These are phyloP conservation scores for Atherinomorus stipes DNA, from an alignment of 2,113 vertebrate genomes.

Conservation along the genomic window DNA sequence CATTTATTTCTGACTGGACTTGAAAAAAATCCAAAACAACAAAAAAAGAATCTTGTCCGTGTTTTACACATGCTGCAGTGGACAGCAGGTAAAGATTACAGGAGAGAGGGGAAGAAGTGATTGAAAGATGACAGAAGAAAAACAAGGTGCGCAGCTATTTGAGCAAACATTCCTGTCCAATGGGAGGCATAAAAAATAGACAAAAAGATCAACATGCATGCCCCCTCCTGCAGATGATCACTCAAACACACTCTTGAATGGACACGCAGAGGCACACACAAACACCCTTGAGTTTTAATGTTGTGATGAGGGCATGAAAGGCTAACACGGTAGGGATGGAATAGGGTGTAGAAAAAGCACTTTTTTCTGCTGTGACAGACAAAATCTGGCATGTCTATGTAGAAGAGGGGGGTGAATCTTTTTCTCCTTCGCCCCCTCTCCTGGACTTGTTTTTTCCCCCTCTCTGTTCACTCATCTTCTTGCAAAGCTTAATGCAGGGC, in stretches of 20 bases:
- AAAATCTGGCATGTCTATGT: conserved; percentile 60
- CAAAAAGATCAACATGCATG: conserved; percentile 27
- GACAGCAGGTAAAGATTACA: conserved; percentile 42
- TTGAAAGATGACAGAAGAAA: conserved; percentile 39
- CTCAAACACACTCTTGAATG: conserved; percentile 23
- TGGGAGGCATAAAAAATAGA: conserved; percentile 51
- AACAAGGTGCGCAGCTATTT: conserved; percentile 68
- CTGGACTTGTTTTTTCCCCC: conserved; percentile 9
- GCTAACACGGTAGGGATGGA: conserved; percentile 42
- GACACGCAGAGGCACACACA: conserved; percentile 14
- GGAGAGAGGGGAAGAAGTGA: conserved; percentile 6
- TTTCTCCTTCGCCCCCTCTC: conserved; percentile 8
- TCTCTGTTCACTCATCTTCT: conserved; percentile 16
- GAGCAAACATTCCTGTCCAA: conserved; percentile 46
- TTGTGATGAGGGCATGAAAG: conserved; percentile 55
- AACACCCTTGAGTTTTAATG: conserved; percentile 61
- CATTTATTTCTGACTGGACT: too few species aligned
- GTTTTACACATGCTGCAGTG: neutral
- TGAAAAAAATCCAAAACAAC: neutral
- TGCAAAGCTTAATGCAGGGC: conserved; percentile 54
- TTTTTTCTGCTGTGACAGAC: conserved; percentile 73
- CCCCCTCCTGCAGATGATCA: conserved; percentile 16
- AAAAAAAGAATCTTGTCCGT: too few species aligned
- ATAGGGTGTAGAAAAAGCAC: conserved; percentile 53
- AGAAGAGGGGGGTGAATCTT: conserved; percentile 32